Evolutionary conservation across 1,140 invertebrate genomes (phyloP).

Genomic region (Scylla paramamosain): DNA sequence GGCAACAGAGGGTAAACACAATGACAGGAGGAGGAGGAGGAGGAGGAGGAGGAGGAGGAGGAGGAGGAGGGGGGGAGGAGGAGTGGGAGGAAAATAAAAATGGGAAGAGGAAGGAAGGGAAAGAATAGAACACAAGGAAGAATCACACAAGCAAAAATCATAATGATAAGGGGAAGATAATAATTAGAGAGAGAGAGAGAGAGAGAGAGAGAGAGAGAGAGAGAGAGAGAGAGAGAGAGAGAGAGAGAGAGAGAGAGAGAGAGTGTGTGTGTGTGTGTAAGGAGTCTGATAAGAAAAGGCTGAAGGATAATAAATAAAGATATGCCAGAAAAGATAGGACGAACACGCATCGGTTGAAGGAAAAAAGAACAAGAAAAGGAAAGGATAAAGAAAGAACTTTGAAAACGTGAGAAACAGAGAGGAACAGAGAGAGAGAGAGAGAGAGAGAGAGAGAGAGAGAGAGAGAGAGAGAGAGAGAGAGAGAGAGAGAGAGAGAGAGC

Average conservation of each 20-base stretch:
- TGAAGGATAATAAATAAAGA: no score
- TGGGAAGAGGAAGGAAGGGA: background rate
- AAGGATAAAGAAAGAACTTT: background rate
- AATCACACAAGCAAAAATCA: background rate
- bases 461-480: constrained; percentile 33
- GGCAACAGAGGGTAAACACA: background rate
- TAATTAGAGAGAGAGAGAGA: background rate
- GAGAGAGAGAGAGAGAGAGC: no score
- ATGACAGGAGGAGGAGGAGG: background rate
- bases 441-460: constrained; percentile 13
- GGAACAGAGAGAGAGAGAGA: constrained; percentile 26
- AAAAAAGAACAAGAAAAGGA: background rate
- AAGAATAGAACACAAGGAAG: background rate
- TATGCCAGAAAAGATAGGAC: no score
- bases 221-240: background rate
- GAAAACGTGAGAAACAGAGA: background rate
- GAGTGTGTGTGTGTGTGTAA: background rate
- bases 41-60: background rate
- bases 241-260: background rate
- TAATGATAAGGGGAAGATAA: background rate
- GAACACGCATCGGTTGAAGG: no score
- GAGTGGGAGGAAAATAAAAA: background rate
- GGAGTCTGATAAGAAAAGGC: background rate
- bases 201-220: constrained; percentile 17
- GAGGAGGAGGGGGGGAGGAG: background rate